Evolutionary conservation across 2,888 invertebrate species (phyloP), one percentile per base, ranked within the genome.

Genomic region (Sycophila texana): DNA sequence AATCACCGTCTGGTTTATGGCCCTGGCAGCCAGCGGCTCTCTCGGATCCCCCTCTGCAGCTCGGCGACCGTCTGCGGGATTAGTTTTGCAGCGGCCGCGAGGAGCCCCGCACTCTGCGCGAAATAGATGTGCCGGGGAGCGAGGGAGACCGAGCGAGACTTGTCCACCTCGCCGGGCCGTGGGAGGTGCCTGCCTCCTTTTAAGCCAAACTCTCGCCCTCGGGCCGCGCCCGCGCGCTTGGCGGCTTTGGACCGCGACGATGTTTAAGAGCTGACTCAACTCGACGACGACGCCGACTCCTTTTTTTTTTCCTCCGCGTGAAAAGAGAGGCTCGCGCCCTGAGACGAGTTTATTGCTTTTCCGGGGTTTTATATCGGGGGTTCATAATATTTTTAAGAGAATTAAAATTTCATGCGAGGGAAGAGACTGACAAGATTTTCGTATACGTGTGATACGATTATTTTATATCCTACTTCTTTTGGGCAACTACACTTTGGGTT

Each of bases 1-100:
- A 78, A 75, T 75, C 75, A 63, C 73, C 78, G 78, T 67, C 78
- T 80, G 75, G 77, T 75, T 81, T 81, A 81, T 77, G 81, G 77
- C 71, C 63, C 80, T 71, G 76, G 68, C 72, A 72, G 72, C 26
- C 58, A 13, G 39, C 63, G 16, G 16, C 74, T 39, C 53, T n/a
- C 14, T 1, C 47, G 30, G 26, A 16, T 47, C 47, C 39, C 26
- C 13, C 47, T 20, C 14, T 60, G 18, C 65, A 4, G n/a, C 49
- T 22, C n/a, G 13, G 5, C 47, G 30, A 47, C 70, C 80, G 74
- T 74, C 78, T 70, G 65, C 75, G 51, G 81, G 81, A 81, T 81
- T 78, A 81, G 81, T 81, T 76, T 81, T 81, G 74, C 77, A n/a
- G 39, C 18, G 70, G n/a, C 30, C 55, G 14, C 53, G 63, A 63